phyloP scores from a whole-genome alignment of 1,140 invertebrate genomes.

The Drosophila persimilis region DNA sequence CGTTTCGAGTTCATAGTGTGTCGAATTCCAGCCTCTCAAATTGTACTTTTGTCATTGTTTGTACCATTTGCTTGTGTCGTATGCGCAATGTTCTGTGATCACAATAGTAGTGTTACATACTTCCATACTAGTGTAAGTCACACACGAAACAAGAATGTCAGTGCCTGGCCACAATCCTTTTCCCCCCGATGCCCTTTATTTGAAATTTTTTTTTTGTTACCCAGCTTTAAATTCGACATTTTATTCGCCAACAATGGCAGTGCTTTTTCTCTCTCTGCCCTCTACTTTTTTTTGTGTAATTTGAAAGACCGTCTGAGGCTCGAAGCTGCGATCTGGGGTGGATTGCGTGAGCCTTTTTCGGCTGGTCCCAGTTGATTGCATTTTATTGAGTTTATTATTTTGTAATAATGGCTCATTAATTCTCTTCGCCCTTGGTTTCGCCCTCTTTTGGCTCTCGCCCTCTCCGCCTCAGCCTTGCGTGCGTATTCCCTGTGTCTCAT shows the following conservation, averaged over 20 bases:
- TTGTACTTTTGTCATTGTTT: too few relatives aligned
- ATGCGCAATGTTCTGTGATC: conserved; percentile 41
- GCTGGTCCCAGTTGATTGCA: conserved; percentile 17
- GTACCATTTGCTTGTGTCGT: conserved; percentile 18
- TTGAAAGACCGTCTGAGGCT: conserved; percentile 34
- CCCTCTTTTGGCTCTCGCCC: too few relatives aligned
- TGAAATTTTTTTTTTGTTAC: conserved; percentile 42
- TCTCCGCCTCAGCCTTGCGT: neutral
- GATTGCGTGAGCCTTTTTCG: conserved; percentile 15
- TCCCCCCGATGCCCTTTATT: conserved; percentile 41
- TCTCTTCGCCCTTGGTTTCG: conserved; percentile 11
- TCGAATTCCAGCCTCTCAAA: too few relatives aligned
- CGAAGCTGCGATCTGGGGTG: conserved; percentile 1
- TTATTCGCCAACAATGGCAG: conserved; percentile 36
- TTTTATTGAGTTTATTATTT: conserved; percentile 36
- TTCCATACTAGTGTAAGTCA: neutral
- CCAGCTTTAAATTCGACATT: conserved; percentile 32
- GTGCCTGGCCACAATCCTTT: neutral
- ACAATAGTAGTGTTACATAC: neutral
- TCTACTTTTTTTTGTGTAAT: conserved; percentile 9
- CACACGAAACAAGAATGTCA: conserved; percentile 25
- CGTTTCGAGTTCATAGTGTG: too few relatives aligned
- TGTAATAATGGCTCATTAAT: conserved; percentile 15
- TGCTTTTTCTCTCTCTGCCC: neutral
- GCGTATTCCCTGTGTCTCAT: too few relatives aligned